phyloP scores from a whole-genome alignment of 2,888 invertebrate genomes.

The Oscheius onirici region DNA sequence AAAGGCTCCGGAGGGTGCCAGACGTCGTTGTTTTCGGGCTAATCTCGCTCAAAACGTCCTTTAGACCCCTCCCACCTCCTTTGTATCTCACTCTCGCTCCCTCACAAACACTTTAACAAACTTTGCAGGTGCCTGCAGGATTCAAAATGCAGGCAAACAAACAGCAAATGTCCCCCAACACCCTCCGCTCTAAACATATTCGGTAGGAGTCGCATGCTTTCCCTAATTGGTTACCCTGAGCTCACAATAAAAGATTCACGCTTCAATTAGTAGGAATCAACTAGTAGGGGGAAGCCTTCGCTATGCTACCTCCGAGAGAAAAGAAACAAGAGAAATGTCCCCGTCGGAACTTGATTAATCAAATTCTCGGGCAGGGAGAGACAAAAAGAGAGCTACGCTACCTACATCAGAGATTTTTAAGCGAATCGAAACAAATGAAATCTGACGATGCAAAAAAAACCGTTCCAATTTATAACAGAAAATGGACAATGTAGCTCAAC shows the following conservation, averaged over 20 bases:
- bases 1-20: slow-evolving; percentile 6
- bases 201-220: not conserved
- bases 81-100: slow-evolving; percentile 1
- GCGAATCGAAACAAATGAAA: not conserved
- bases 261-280: no score
- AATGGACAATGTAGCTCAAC: no score
- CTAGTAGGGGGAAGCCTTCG: no score
- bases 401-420: not conserved
- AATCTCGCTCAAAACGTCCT: slow-evolving; percentile 32
- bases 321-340: no score
- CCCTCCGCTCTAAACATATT: no score
- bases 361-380: no score
- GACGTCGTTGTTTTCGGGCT: slow-evolving; percentile 27
- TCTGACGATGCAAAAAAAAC: not conserved
- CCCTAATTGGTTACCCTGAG: slow-evolving; percentile 2
- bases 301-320: no score
- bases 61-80: not conserved
- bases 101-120: no score
- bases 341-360: no score
- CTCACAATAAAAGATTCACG: not conserved
- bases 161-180: no score
- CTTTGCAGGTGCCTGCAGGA: no score
- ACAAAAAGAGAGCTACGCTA: not conserved
- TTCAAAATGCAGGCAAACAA: slow-evolving; percentile 4
- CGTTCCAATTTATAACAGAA: not conserved